These are phyloP conservation scores for Pitangus sulphuratus DNA, from an alignment of 2,797 vertebrate genomes.

Conservation along the genomic window DNA sequence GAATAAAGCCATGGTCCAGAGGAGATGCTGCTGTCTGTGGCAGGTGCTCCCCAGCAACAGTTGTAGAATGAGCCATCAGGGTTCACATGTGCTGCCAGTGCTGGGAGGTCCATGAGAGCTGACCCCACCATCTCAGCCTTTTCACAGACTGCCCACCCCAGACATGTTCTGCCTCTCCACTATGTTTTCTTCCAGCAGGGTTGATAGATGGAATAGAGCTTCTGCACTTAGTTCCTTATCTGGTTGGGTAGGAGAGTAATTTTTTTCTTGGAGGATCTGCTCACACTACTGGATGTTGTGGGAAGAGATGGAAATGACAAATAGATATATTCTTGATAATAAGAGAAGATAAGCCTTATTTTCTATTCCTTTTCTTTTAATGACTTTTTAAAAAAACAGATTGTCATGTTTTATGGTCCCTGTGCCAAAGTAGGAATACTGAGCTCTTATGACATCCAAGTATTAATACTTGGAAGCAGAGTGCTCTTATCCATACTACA, in stretches of 20 bases:
- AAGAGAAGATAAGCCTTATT: not conserved
- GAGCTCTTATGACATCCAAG: not conserved
- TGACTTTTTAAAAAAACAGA: not conserved
- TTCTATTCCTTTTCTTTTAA: not conserved
- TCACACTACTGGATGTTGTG: not conserved
- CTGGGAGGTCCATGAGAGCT: not conserved
- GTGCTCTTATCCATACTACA: not conserved
- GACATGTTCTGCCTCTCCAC: not conserved
- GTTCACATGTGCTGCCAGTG: rapidly evolving
- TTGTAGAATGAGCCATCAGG: not conserved
- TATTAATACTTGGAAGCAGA: not conserved
- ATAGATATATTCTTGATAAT: not conserved
- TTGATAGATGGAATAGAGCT: not conserved
- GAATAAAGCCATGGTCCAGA: not conserved
- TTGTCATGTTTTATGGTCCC: not conserved
- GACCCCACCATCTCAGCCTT: rapidly evolving
- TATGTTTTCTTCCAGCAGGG: not conserved
- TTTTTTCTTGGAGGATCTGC: not conserved
- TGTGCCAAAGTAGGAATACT: not conserved
- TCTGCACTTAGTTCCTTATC: not conserved
- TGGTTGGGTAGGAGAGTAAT: not conserved
- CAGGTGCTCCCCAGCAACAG: not conserved
- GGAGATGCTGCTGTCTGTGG: not conserved
- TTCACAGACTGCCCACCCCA: rapidly evolving
- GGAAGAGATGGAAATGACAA: not conserved